Percentiles rank a stretch among this genome's conserved stretches.
Conservation (phyloP, 2,797 vertebrate species). For the Gallinago stenura region DNA sequence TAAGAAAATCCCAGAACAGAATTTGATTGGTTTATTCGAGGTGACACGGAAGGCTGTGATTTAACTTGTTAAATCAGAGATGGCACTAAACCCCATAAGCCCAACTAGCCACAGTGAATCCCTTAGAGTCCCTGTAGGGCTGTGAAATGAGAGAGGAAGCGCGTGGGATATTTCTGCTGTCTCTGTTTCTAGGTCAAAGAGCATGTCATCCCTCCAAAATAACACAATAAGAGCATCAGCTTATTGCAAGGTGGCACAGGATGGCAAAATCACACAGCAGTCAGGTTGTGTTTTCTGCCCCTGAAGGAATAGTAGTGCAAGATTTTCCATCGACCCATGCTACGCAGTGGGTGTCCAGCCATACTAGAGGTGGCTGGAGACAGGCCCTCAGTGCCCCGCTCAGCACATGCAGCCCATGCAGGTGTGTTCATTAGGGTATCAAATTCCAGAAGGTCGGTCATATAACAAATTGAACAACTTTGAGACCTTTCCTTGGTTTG, state of each 20-base stretch:
- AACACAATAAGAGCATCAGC: background rate
- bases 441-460: background rate
- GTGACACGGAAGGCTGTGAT: background rate
- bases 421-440: background rate
- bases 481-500: background rate
- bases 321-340: background rate
- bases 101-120: background rate
- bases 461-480: background rate
- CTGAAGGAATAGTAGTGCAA: background rate
- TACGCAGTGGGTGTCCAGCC: rapidly evolving
- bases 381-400: background rate
- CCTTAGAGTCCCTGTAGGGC: background rate
- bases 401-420: background rate
- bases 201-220: background rate
- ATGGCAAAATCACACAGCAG: background rate
- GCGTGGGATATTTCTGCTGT: background rate
- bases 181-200: background rate
- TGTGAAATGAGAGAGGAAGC: background rate
- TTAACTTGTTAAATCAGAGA: background rate
- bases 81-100: background rate
- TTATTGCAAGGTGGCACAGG: background rate
- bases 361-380: background rate
- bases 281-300: background rate
- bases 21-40: background rate
- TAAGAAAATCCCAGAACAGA: background rate